phyloP scores from a whole-genome alignment of 2,113 vertebrate genomes.

The Xenopus laevis region DNA sequence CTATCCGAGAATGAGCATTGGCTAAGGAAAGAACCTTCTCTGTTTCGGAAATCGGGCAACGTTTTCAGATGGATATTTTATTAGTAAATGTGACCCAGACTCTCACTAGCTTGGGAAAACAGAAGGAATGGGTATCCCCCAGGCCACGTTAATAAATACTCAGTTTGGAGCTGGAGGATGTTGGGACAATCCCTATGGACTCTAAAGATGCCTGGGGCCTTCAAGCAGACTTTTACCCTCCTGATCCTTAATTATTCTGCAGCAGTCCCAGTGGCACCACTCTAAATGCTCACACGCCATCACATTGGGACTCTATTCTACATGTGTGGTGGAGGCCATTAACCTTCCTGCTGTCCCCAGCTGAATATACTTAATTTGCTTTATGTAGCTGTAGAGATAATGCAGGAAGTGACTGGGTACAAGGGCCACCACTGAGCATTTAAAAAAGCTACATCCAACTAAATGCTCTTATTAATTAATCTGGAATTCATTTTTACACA shows the following conservation, averaged over 20 bases:
- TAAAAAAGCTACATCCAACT: too few species aligned
- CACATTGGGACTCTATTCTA: not conserved
- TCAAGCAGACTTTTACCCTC: slow-evolving; percentile 52
- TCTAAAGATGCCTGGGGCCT: slow-evolving; percentile 37
- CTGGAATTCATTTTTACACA: too few species aligned
- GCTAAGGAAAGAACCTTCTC: too few species aligned
- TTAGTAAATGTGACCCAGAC: accelerated
- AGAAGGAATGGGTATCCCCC: not conserved
- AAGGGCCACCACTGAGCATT: not conserved
- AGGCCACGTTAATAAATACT: too few species aligned
- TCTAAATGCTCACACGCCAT: slow-evolving; percentile 48
- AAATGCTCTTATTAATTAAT: too few species aligned
- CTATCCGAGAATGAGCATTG: too few species aligned
- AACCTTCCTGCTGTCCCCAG: not conserved
- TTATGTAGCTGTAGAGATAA: not conserved
- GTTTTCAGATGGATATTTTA: too few species aligned
- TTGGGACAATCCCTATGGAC: slow-evolving; percentile 45
- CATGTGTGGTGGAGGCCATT: not conserved
- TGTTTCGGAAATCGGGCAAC: too few species aligned
- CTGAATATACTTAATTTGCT: not conserved
- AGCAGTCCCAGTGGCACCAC: slow-evolving; percentile 54
- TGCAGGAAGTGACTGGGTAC: not conserved
- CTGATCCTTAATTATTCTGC: slow-evolving; percentile 51
- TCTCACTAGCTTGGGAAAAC: not conserved
- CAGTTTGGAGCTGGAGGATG: too few species aligned